phyloP scores from a whole-genome alignment of 2,113 vertebrate genomes.

The Litocranius walleri region DNA sequence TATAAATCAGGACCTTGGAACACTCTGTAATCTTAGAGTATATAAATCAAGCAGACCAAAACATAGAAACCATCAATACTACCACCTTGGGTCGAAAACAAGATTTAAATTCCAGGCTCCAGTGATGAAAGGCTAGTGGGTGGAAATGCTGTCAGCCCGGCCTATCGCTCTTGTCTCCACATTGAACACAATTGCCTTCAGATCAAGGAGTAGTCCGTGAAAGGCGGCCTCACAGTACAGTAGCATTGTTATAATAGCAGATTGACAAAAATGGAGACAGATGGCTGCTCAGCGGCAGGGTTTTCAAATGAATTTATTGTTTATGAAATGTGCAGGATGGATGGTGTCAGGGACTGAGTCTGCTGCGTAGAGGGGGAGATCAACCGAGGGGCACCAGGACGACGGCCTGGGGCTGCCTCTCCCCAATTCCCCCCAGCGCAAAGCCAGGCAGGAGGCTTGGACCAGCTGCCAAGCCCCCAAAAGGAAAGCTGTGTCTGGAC shows the following conservation, averaged over 20 bases:
- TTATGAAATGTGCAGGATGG: constrained; percentile 66
- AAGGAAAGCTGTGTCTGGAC: neutral
- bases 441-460: neutral
- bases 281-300: constrained; percentile 71
- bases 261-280: constrained; percentile 71
- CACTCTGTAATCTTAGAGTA: constrained; percentile 26
- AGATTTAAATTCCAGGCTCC: constrained; percentile 46
- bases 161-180: constrained; percentile 34
- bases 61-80: constrained; percentile 48
- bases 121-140: constrained; percentile 3
- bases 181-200: constrained; percentile 32
- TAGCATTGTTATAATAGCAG: constrained; percentile 16
- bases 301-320: constrained; percentile 72
- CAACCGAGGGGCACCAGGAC: neutral
- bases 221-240: neutral
- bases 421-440: neutral
- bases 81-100: constrained; percentile 38
- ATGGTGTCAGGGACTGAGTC: constrained; percentile 25
- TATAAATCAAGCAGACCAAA: constrained; percentile 55
- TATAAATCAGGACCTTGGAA: constrained; percentile 41
- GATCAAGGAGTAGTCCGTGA: constrained; percentile 51
- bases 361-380: neutral
- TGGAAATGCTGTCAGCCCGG: neutral
- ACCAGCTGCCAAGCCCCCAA: neutral
- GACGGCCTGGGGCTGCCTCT: neutral